These are phyloP conservation scores for Napeogenes sylphis DNA, from an alignment of 2,888 invertebrate species.

Conservation along the genomic window DNA sequence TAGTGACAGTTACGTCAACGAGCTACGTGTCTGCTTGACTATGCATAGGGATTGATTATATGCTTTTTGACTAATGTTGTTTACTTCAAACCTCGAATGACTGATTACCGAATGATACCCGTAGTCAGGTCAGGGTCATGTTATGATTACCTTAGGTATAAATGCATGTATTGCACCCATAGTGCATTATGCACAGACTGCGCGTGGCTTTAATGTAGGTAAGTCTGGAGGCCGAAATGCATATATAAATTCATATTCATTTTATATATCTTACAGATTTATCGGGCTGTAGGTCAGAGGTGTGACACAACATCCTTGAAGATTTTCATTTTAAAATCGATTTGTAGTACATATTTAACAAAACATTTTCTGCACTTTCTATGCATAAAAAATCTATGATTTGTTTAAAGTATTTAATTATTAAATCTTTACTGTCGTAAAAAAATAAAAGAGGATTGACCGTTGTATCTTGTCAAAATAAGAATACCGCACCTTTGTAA, in stretches of 20 bases:
- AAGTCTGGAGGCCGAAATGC: slow-evolving; percentile 43
- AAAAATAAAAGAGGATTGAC: no score
- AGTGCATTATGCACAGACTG: slow-evolving; percentile 45
- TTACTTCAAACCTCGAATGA: slow-evolving; percentile 5
- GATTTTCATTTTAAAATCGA: no score
- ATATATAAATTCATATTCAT: slow-evolving; percentile 21
- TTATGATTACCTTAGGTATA: slow-evolving; percentile 17
- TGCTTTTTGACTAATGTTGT: slow-evolving; percentile 10
- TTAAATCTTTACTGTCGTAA: no score
- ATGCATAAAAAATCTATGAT: no score
- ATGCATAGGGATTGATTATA: not conserved
- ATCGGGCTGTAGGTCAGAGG: slow-evolving; percentile 25
- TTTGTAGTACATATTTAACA: no score
- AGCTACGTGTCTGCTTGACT: not conserved
- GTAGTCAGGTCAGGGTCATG: slow-evolving; percentile 31
- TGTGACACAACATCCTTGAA: not conserved
- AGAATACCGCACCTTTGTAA: no score
- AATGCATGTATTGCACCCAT: slow-evolving; percentile 16
- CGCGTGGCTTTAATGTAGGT: slow-evolving; percentile 41
- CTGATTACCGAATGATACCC: slow-evolving; percentile 8
- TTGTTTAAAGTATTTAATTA: no score
- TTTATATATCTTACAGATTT: slow-evolving; percentile 14
- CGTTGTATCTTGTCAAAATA: no score
- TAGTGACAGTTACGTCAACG: no score
- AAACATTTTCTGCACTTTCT: no score